Percentiles rank a stretch among this genome's conserved stretches.
Evolutionary conservation across 2,113 vertebrate species (phyloP).

Genomic region (Xiphophorus couchianus): DNA sequence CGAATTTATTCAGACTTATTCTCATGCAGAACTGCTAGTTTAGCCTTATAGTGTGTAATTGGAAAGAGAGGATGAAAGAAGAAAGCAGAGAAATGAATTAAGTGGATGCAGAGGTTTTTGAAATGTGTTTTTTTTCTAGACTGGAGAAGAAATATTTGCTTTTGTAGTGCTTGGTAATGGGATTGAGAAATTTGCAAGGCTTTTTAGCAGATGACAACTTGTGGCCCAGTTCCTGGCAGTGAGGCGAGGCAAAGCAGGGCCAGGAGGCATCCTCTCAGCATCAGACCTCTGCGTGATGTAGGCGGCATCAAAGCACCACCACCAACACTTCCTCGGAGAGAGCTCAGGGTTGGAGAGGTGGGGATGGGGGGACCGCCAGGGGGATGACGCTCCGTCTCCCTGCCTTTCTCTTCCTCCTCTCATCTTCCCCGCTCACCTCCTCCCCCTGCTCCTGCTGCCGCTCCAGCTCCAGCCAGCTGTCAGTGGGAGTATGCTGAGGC

Average conservation of each 20-base stretch:
- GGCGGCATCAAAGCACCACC: constrained; percentile 55
- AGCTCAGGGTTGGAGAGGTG: constrained; percentile 40
- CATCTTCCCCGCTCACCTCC: constrained; percentile 13
- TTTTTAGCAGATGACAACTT: constrained; percentile 49
- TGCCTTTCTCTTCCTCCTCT: constrained; percentile 45
- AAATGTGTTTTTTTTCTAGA: constrained; percentile 5
- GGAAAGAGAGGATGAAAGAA: background rate
- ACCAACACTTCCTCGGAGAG: constrained; percentile 55
- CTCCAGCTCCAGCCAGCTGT: constrained; percentile 58
- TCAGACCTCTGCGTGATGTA: constrained; percentile 50
- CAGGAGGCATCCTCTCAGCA: constrained; percentile 54
- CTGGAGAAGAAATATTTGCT: constrained; percentile 27
- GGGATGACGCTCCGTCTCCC: constrained; percentile 53
- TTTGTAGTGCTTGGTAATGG: constrained; percentile 31
- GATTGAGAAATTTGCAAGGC: constrained; percentile 35
- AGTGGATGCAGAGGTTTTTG: background rate
- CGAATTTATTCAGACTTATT: background rate
- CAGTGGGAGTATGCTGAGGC: constrained; percentile 60
- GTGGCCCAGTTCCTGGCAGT: constrained; percentile 49
- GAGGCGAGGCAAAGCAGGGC: constrained; percentile 44
- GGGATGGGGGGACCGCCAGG: constrained; percentile 29
- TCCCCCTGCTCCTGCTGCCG: background rate
- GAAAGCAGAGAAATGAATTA: background rate
- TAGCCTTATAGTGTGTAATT: background rate
- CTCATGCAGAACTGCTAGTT: background rate